phyloP scores from a whole-genome alignment of 2,888 invertebrate species.

The Drosophila birchii region DNA sequence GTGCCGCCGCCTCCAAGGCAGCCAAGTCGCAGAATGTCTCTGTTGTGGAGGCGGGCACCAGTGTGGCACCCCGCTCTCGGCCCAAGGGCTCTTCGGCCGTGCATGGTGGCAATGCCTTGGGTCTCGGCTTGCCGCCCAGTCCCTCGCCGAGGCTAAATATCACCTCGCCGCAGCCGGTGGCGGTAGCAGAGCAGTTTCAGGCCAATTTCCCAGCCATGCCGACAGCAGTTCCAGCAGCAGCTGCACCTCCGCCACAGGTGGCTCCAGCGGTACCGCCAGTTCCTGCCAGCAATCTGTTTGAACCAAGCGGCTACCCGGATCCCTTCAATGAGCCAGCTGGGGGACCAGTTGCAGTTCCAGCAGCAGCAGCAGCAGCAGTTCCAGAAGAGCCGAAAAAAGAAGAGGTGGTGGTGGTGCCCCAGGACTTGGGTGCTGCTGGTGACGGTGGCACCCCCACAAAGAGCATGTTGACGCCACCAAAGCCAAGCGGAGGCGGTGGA shows the following conservation, averaged over 20 bases:
- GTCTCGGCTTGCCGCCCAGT: slow-evolving; percentile 86
- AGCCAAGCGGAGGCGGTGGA: slow-evolving; percentile 81
- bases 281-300: slow-evolving; percentile 86
- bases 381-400: slow-evolving; percentile 28
- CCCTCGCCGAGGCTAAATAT: slow-evolving; percentile 85
- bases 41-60: slow-evolving; percentile 89
- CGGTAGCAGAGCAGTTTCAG: slow-evolving; percentile 84
- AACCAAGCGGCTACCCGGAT: slow-evolving; percentile 88
- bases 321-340: slow-evolving; percentile 86
- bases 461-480: slow-evolving; percentile 82
- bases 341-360: slow-evolving; percentile 10
- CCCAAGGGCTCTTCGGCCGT: slow-evolving; percentile 88
- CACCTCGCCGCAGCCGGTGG: slow-evolving; percentile 84
- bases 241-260: slow-evolving; percentile 26
- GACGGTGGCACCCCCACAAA: slow-evolving; percentile 77
- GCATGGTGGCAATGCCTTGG: slow-evolving; percentile 85
- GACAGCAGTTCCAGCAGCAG: slow-evolving; percentile 38
- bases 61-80: slow-evolving; percentile 92
- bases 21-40: slow-evolving; percentile 84
- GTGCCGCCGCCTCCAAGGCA: slow-evolving; percentile 76
- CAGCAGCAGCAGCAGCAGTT: slow-evolving; percentile 62
- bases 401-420: slow-evolving; percentile 5
- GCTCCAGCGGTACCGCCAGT: slow-evolving; percentile 20
- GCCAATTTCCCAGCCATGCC: slow-evolving; percentile 83
- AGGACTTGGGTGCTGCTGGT: slow-evolving; percentile 28